These are phyloP conservation scores for Buathra laborator DNA, from an alignment of 2,888 invertebrate species.

Conservation along the genomic window DNA sequence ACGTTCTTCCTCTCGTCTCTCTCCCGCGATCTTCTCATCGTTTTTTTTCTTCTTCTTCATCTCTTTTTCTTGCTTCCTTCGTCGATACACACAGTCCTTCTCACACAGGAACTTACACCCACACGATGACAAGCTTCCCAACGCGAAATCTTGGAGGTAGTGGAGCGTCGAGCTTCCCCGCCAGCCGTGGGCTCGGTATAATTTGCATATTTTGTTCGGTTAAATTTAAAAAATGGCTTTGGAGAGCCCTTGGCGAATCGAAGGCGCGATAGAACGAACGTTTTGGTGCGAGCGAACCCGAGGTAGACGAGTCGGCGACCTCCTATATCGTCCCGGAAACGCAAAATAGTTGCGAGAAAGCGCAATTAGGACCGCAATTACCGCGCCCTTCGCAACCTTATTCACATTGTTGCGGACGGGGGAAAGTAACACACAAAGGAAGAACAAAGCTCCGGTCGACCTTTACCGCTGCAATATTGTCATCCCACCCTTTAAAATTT, in stretches of 20 bases:
- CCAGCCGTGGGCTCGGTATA: conserved; percentile 64
- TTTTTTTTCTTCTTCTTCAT: conserved; percentile 28
- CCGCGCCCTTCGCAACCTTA: conserved; percentile 62
- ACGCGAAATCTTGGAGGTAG: conserved; percentile 51
- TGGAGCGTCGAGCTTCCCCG: conserved; percentile 28
- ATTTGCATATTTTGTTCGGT: conserved; percentile 83
- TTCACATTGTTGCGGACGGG: conserved; percentile 43
- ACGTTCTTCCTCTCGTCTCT: conserved; percentile 75
- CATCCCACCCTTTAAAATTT: conserved; percentile 16
- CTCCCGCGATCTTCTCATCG: conserved; percentile 65
- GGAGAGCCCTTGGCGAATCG: conserved; percentile 38
- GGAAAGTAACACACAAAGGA: neutral
- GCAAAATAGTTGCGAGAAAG: conserved; percentile 70
- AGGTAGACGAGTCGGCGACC: conserved; percentile 54
- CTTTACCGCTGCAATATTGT: neutral
- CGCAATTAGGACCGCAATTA: conserved; percentile 69
- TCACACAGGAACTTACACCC: conserved; percentile 49
- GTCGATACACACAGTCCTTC: conserved; percentile 47
- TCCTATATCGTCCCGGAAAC: conserved; percentile 53
- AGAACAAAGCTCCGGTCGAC: conserved; percentile 2
- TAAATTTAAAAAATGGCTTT: conserved; percentile 47
- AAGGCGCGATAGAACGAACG: conserved; percentile 42
- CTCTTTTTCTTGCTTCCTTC: conserved; percentile 24
- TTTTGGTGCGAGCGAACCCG: conserved; percentile 32
- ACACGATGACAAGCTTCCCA: conserved; percentile 43